phyloP scores from a whole-genome alignment of 1,140 invertebrate genomes.

The Frieseomelitta varia region DNA sequence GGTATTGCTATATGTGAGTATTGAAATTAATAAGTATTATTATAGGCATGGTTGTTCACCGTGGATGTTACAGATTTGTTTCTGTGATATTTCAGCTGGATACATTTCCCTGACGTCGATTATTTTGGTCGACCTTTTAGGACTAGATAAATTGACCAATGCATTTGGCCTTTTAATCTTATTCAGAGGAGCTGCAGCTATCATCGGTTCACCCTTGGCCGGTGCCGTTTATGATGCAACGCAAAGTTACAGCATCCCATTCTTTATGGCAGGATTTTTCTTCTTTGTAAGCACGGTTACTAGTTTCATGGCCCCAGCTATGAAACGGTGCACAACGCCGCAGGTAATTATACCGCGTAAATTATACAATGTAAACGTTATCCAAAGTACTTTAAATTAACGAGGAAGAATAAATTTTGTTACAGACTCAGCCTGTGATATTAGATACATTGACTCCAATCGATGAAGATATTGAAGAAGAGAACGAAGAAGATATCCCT shows the following conservation, averaged over 20 bases:
- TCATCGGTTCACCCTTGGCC: slow-evolving; percentile 91
- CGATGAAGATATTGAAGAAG: slow-evolving; percentile 91
- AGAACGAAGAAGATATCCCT: slow-evolving; percentile 87
- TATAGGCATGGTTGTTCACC: not conserved
- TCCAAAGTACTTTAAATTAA: not conserved
- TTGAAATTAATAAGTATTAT: slow-evolving; percentile 12
- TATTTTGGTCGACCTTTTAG: slow-evolving; percentile 97
- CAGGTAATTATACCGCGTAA: slow-evolving; percentile 68
- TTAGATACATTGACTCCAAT: slow-evolving; percentile 90
- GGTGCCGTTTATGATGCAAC: slow-evolving; percentile 95
- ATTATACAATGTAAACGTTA: not conserved
- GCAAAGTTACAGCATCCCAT: slow-evolving; percentile 92
- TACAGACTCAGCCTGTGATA: slow-evolving; percentile 83
- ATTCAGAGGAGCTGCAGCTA: slow-evolving; percentile 95
- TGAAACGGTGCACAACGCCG: slow-evolving; percentile 85
- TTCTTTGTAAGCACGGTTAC: slow-evolving; percentile 93
- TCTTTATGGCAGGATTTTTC: slow-evolving; percentile 94
- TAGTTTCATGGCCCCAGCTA: slow-evolving; percentile 91
- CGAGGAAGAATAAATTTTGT: slow-evolving; percentile 21
- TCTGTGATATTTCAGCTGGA: slow-evolving; percentile 87
- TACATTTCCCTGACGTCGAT: slow-evolving; percentile 99
- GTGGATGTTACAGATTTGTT: slow-evolving; percentile 9
- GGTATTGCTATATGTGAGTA: slow-evolving; percentile 97
- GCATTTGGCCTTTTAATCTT: slow-evolving; percentile 97
- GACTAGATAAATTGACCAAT: slow-evolving; percentile 97